These are phyloP conservation scores for Pantala flavescens DNA, from an alignment of 1,140 invertebrate species.

Conservation along the genomic window DNA sequence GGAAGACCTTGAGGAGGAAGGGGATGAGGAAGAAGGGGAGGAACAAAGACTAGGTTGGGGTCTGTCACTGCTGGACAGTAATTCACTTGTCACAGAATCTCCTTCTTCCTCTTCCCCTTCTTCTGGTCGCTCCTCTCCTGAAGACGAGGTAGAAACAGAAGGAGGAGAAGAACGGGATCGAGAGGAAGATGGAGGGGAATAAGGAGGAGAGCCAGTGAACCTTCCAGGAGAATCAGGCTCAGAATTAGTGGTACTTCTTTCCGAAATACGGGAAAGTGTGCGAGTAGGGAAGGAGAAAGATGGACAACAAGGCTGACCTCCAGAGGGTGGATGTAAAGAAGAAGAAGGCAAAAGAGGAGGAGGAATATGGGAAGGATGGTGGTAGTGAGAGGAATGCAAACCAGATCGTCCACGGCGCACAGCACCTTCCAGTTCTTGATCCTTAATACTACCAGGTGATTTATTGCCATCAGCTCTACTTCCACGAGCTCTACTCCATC, in stretches of 20 bases:
- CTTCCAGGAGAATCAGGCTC: background rate
- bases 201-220: background rate
- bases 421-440: background rate
- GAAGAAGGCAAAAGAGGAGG: background rate
- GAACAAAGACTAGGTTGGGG: conserved; percentile 75
- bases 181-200: background rate
- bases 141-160: conserved; percentile 75
- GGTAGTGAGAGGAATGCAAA: background rate
- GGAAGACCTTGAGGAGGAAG: background rate
- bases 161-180: conserved; percentile 66
- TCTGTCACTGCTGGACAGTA: conserved; percentile 56
- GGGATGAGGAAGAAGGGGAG: conserved; percentile 46
- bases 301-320: background rate
- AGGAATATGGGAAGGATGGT: background rate
- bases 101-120: conserved; percentile 59
- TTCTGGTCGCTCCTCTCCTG: conserved; percentile 62
- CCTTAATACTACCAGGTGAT: background rate
- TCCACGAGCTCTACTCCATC: background rate
- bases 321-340: background rate
- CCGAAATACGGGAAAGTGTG: conserved; percentile 74
- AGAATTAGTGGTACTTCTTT: conserved; percentile 59
- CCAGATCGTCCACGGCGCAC: background rate
- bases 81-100: conserved; percentile 42
- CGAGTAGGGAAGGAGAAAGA: conserved; percentile 31
- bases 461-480: background rate